Evolutionary conservation across 2,113 vertebrate species (phyloP).

Genomic region (Sakesphorus luctuosus): DNA sequence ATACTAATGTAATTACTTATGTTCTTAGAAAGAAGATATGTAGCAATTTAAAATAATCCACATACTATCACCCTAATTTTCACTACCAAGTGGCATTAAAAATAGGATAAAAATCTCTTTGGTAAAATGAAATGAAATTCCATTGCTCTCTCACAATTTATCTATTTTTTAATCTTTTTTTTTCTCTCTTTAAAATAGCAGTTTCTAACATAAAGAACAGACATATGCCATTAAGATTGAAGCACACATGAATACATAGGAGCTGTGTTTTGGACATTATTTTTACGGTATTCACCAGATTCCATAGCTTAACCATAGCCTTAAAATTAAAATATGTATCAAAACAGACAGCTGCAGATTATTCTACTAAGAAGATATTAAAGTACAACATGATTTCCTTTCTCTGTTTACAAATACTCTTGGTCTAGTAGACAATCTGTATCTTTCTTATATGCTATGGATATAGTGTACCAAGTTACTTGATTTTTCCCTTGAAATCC

Average conservation of each 20-base stretch:
- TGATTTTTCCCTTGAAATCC: background rate
- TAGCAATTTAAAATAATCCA: conserved; percentile 64
- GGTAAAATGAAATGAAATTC: conserved; percentile 39
- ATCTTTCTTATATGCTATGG: background rate
- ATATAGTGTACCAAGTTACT: background rate
- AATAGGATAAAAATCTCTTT: background rate
- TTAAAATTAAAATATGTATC: conserved; percentile 47
- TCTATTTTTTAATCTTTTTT: background rate
- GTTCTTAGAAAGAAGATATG: conserved; percentile 36
- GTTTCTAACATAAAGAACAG: conserved; percentile 5
- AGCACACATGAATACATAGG: background rate
- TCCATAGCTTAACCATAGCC: conserved; percentile 23
- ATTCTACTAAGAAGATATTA: conserved; percentile 38
- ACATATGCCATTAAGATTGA: conserved; percentile 32
- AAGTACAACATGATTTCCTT: background rate
- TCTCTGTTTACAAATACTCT: background rate
- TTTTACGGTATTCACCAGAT: background rate
- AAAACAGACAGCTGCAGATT: conserved; percentile 46
- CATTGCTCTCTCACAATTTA: conserved; percentile 1
- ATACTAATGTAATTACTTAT: conserved; percentile 66
- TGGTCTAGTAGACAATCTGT: background rate
- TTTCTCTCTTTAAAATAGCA: conserved; percentile 8
- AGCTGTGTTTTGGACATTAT: background rate
- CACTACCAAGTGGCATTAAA: conserved; percentile 32
- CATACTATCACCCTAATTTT: background rate